Percentiles rank a stretch among this genome's conserved stretches.
Conservation (phyloP, 1,140 invertebrate species). For the Drosophila kepulauana region DNA sequence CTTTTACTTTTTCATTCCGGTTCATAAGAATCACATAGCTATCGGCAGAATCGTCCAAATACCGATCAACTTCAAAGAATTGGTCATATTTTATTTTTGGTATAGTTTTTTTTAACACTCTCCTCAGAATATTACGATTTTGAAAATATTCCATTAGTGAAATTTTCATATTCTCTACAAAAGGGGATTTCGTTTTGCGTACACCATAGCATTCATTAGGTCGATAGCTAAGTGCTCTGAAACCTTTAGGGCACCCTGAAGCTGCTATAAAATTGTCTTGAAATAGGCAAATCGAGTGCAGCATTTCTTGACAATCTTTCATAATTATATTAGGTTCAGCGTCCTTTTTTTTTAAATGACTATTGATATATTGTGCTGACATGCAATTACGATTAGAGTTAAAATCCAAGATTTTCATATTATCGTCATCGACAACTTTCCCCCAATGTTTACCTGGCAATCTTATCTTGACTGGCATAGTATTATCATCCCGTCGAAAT, state of each 20-base stretch:
- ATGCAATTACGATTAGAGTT: conserved; percentile 56
- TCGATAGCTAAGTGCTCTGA: conserved; percentile 55
- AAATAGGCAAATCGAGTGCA: conserved; percentile 69
- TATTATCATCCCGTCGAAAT: conserved; percentile 43
- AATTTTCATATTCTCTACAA: not conserved
- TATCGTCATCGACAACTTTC: conserved; percentile 25
- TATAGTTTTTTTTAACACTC: conserved; percentile 16
- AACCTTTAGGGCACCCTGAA: conserved; percentile 68
- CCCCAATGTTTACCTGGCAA: conserved; percentile 74
- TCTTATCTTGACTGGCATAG: conserved; percentile 59
- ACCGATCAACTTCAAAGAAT: conserved; percentile 37
- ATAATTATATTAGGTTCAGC: not conserved
- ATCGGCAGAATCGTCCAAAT: conserved; percentile 8
- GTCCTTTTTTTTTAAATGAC: not conserved
- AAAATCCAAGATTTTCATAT: conserved; percentile 28
- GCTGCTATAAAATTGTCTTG: conserved; percentile 47
- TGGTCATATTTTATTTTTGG: conserved; percentile 3
- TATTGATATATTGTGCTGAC: conserved; percentile 8
- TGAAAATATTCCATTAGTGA: conserved; percentile 43
- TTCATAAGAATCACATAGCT: conserved; percentile 44
- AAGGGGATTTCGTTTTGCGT: conserved; percentile 9
- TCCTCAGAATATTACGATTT: conserved; percentile 42
- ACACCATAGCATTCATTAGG: conserved; percentile 61
- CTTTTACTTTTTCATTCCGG: conserved; percentile 23
- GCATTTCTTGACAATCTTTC: conserved; percentile 42